Evolutionary conservation across 2,797 vertebrate genomes (phyloP).

Genomic region (Buceros bicornis): DNA sequence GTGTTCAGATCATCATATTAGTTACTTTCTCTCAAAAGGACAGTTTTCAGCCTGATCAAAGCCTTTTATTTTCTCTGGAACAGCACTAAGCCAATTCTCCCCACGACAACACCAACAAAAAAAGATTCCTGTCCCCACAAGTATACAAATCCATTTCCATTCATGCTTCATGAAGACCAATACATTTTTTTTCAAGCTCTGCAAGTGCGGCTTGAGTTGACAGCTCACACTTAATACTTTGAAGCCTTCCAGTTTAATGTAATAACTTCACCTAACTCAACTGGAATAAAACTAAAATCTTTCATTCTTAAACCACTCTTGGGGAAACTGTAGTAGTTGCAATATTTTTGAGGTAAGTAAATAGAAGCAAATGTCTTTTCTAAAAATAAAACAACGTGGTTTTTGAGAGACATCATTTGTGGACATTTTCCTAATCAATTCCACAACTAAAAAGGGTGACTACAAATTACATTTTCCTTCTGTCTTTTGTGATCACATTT

Average conservation of each 20-base stretch:
- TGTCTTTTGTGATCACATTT: neutral
- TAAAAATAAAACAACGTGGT: neutral
- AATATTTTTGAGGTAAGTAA: neutral
- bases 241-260: neutral
- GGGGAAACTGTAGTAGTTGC: neutral
- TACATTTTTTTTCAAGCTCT: neutral
- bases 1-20: neutral
- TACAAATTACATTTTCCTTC: neutral
- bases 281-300: neutral
- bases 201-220: neutral
- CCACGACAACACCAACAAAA: neutral
- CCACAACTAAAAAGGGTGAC: neutral
- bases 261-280: neutral
- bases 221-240: neutral
- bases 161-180: neutral
- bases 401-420: accelerated
- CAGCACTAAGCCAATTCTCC: neutral
- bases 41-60: neutral
- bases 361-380: neutral
- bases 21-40: neutral
- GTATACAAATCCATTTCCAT: neutral
- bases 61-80: neutral
- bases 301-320: neutral
- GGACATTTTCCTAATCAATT: neutral
- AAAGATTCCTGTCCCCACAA: neutral